Percentiles rank a stretch among this genome's conserved stretches.
Evolutionary conservation across 2,797 vertebrate genomes (phyloP).

Genomic region (Phataginus tricuspis): DNA sequence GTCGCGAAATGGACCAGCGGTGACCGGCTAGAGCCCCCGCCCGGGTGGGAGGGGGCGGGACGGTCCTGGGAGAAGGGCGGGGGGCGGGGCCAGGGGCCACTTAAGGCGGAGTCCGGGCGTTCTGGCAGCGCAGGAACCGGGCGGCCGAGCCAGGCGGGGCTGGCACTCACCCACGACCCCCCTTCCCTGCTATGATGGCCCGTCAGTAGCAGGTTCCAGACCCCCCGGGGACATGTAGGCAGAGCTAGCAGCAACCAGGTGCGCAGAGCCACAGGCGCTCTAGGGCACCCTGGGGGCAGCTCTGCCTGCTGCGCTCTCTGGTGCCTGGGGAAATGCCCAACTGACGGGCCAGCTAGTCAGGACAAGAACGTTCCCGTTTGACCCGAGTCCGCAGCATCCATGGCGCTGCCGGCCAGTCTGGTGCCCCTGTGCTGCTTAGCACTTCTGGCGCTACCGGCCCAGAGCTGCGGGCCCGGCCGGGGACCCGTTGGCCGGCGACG

Average conservation of each 20-base stretch:
- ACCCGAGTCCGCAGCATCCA: conserved; percentile 51
- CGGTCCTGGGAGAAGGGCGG: conserved; percentile 65
- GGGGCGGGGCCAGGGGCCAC: conserved; percentile 76
- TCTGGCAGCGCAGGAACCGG: conserved; percentile 55
- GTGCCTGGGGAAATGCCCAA: conserved; percentile 80
- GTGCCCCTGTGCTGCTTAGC: conserved; percentile 75
- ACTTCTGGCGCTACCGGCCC: conserved; percentile 81
- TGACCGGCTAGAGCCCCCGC: conserved; percentile 57
- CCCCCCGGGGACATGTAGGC: conserved; percentile 12
- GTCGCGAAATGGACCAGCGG: conserved; percentile 30
- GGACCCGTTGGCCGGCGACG: conserved; percentile 90
- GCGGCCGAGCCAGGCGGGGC: conserved; percentile 56
- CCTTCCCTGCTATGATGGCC: conserved; percentile 69
- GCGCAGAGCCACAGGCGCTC: conserved; percentile 71
- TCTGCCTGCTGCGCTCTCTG: conserved; percentile 87
- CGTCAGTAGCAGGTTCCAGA: conserved; percentile 62
- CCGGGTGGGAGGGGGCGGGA: conserved; percentile 70
- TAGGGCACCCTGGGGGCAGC: conserved; percentile 86
- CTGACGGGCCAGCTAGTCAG: conserved; percentile 56
- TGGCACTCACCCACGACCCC: conserved; percentile 76
- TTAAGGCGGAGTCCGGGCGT: conserved; percentile 72
- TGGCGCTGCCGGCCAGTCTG: conserved; percentile 65
- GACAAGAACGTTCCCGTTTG: conserved; percentile 42
- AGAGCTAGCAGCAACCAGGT: conserved; percentile 64
- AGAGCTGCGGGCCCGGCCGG: conserved; percentile 95